Base-by-base conservation (phyloP, 1,140 invertebrate species). In the Matsumurasca onukii region DNA sequence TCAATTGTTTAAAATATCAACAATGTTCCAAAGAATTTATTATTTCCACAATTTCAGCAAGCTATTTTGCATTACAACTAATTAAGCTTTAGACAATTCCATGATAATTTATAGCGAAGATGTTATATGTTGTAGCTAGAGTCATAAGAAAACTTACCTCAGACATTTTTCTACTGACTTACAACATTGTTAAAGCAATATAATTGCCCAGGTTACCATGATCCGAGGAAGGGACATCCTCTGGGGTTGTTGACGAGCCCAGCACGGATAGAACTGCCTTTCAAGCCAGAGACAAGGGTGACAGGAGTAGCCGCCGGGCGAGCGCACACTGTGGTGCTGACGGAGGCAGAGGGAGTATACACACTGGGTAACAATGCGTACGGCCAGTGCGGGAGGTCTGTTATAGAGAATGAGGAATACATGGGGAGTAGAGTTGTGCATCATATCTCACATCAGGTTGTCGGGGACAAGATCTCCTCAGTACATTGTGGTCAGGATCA, bases 291-390 rank as follows among this genome's bases (percentile, higher is more conserved):
- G 22, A 79, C 80, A 2, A 82, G 82, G 74, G 79, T 91, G 72
- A 31, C 55, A 57, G 82, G 84, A 68, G 75, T 97, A 67, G 86
- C 89, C 15, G 92, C 93, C 71, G 97, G 97, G 1, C 80, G 95
- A 72, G 94, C 94, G 2, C 97, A 99, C 80, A 86, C 90, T 12
- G 79, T 93, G 3, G 83, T 96, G 59, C 77, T 95, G 12, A 94
- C 94, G 1, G 86, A 89, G 69, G 87, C 88, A 76, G 91, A 91
- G 76, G 86, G 86, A 55, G 83, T 95, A 0, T 97, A 90, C 75
- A 87, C 91, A 45, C 78, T 97, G 71, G 97, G 97, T 20, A 95
- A 96, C 77, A 98, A 98, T 85, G 84, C 88, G 0, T 97, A 93
- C 81, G 97, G 97, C 13, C 97, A 98, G 78, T 98, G 97, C 81